These are phyloP conservation scores for Peromyscus attwateri DNA, from an alignment of 2,797 vertebrate genomes.

Conservation along the genomic window DNA sequence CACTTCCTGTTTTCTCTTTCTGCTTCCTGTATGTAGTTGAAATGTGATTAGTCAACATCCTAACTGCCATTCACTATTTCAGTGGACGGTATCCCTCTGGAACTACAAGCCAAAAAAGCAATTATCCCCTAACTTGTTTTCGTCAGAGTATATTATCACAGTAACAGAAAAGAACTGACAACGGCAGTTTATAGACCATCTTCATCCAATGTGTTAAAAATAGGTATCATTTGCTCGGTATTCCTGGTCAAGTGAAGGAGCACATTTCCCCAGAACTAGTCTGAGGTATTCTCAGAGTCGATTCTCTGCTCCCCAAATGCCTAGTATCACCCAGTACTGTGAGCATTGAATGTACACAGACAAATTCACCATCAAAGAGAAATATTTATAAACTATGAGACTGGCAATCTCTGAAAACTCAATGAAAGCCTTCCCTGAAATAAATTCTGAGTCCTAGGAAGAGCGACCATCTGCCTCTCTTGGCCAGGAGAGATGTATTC, in stretches of 20 bases:
- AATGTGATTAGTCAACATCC: neutral
- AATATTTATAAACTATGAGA: constrained; percentile 70
- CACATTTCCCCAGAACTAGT: neutral
- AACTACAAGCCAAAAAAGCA: neutral
- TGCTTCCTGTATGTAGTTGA: neutral
- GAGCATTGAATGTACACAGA: neutral
- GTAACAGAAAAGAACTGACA: neutral
- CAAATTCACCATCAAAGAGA: constrained; percentile 40
- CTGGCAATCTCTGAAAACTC: constrained; percentile 62
- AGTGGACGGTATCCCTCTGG: neutral
- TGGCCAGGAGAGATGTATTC: constrained; percentile 73
- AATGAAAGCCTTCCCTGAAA: constrained; percentile 51
- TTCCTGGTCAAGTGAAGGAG: neutral
- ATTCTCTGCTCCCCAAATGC: neutral
- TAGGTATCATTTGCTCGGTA: constrained; percentile 17
- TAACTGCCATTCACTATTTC: neutral
- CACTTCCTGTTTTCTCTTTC: neutral
- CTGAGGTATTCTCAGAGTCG: neutral
- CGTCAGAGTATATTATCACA: neutral
- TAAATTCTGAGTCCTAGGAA: constrained; percentile 45
- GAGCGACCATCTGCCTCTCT: constrained; percentile 79
- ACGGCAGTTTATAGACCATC: neutral
- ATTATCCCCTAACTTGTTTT: neutral
- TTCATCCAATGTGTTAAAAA: neutral
- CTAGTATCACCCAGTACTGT: neutral